Evolutionary conservation across 2,797 vertebrate genomes (phyloP).

Genomic region (Lepus oiostolus): DNA sequence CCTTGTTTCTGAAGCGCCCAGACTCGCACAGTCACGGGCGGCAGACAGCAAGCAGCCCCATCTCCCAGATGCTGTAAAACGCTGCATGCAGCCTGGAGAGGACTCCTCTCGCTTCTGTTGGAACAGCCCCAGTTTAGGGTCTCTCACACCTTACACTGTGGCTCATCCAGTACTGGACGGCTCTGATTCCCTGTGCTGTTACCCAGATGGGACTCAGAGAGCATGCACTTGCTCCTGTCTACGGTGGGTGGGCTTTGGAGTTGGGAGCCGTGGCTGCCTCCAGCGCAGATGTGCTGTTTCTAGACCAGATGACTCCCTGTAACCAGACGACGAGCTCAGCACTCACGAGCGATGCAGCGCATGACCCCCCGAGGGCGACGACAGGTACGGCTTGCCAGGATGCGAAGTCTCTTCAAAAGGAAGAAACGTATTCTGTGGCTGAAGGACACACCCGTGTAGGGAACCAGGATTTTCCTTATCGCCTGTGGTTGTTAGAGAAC

Average conservation of each 20-base stretch:
- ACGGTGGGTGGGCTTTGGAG: neutral
- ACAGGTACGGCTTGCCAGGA: neutral
- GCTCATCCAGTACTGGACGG: no score
- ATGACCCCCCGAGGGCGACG: neutral
- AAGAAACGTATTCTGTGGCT: neutral
- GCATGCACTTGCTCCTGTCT: accelerated
- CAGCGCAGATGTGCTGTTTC: neutral
- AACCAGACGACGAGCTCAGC: neutral
- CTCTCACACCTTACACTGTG: neutral
- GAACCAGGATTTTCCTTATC: neutral
- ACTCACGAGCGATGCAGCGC: neutral
- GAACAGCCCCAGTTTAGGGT: neutral
- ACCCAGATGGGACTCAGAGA: neutral
- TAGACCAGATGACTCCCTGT: neutral
- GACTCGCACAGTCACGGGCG: neutral
- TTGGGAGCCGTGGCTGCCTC: neutral
- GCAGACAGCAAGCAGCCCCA: accelerated
- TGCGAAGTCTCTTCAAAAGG: neutral
- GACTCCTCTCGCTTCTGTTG: neutral
- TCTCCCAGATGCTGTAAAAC: neutral
- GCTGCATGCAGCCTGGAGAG: accelerated
- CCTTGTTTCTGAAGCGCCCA: neutral
- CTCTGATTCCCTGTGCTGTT: neutral
- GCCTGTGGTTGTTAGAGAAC: neutral
- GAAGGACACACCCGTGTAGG: neutral